phyloP scores from a whole-genome alignment of 2,888 invertebrate genomes.

The Acheta domesticus region DNA sequence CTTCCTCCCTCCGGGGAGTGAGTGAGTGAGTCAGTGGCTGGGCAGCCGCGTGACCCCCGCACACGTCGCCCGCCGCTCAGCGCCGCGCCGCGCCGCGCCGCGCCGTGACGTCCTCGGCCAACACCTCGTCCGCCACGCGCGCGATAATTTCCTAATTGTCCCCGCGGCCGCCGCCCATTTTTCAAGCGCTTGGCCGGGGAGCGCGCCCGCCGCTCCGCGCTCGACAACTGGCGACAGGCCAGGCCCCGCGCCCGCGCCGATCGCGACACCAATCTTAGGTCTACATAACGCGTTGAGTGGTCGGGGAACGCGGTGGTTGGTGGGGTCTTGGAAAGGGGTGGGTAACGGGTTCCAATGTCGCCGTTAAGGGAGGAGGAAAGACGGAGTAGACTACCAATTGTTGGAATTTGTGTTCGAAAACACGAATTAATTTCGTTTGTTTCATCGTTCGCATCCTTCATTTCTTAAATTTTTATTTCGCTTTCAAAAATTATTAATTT shows the following conservation, averaged over 20 bases:
- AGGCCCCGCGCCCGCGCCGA: not conserved
- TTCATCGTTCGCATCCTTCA: too few relatives aligned
- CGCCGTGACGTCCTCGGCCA: not conserved
- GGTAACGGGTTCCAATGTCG: too few relatives aligned
- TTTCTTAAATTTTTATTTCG: too few relatives aligned
- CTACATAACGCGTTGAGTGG: constrained; percentile 18
- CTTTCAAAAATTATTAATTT: too few relatives aligned
- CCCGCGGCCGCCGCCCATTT: not conserved
- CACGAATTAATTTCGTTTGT: too few relatives aligned
- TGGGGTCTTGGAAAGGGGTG: too few relatives aligned
- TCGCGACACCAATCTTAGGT: constrained; percentile 1
- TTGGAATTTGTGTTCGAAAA: too few relatives aligned
- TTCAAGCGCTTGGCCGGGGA: not conserved
- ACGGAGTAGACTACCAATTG: too few relatives aligned
- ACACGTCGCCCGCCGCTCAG: not conserved
- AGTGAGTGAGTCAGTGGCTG: too few relatives aligned
- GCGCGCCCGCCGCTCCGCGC: not conserved
- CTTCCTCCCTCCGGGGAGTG: too few relatives aligned
- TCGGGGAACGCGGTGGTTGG: not conserved
- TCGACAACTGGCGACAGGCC: not conserved
- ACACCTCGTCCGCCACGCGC: not conserved
- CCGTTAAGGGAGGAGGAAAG: too few relatives aligned
- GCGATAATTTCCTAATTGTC: constrained; percentile 8
- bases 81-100: too few relatives aligned
- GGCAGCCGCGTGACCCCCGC: not conserved